phyloP scores from a whole-genome alignment of 2,113 vertebrate species.

The Connochaetes taurinus region DNA sequence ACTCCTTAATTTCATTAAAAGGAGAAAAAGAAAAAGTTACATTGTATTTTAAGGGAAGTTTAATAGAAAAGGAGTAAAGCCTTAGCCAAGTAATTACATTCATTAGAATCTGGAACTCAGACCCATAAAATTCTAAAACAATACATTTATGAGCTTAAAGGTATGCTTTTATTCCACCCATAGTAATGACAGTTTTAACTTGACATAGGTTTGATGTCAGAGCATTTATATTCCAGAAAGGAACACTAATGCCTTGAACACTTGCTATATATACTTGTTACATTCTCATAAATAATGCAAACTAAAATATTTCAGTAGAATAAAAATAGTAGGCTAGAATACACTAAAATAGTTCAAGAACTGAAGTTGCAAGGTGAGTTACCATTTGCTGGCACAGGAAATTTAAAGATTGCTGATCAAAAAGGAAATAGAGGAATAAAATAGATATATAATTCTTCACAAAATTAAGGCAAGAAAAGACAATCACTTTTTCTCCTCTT shows the following conservation, averaged over 20 bases:
- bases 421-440: background rate
- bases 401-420: background rate
- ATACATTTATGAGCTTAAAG: background rate
- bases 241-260: background rate
- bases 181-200: background rate
- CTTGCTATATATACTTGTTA: background rate
- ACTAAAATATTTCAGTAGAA: constrained; percentile 23
- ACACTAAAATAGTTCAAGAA: background rate
- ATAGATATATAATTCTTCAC: background rate
- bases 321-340: constrained; percentile 12
- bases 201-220: background rate
- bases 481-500: background rate
- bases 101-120: background rate
- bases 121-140: background rate
- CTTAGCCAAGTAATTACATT: background rate
- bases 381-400: background rate
- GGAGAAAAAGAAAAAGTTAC: background rate
- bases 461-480: background rate
- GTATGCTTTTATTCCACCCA: background rate
- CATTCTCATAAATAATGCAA: constrained; percentile 30
- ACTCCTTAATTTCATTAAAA: background rate
- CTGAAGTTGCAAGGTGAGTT: constrained; percentile 5
- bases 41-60: background rate
- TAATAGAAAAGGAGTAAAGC: background rate
- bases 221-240: constrained; percentile 10